phyloP scores from a whole-genome alignment of 2,113 vertebrate genomes.

The Lontra canadensis region DNA sequence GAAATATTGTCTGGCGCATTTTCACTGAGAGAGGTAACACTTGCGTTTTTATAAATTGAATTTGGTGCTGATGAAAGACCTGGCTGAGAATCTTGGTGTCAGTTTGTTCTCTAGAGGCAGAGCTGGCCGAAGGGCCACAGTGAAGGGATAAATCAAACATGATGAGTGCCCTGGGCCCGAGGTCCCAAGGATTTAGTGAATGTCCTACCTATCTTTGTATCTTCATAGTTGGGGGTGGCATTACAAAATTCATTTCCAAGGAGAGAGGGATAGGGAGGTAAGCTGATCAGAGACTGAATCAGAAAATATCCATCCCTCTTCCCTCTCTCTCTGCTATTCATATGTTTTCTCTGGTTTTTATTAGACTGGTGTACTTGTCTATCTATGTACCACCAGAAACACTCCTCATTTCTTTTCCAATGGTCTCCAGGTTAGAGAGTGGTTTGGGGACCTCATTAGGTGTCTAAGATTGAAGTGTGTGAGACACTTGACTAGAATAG shows the following conservation, averaged over 20 bases:
- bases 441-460: constrained; percentile 31
- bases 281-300: not conserved
- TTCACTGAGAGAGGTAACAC: not conserved
- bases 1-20: not conserved
- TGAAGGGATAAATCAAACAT: not conserved
- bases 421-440: not conserved
- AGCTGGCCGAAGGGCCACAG: not conserved
- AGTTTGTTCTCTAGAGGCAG: not conserved
- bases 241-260: not conserved
- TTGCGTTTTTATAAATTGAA: constrained; percentile 12
- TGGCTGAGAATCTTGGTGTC: constrained; percentile 23
- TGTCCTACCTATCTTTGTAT: not conserved
- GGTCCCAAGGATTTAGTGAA: not conserved
- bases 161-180: too few species aligned
- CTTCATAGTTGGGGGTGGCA: not conserved
- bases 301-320: not conserved
- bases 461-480: not conserved
- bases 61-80: not conserved
- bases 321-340: not conserved
- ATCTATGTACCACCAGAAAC: not conserved
- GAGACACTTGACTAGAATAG: constrained; percentile 23
- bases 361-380: not conserved
- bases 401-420: not conserved
- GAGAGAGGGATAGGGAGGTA: not conserved
- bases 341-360: constrained; percentile 20